A percentile compares a stretch with the other conserved stretches of the same genome.
Evolutionary conservation across 1,140 invertebrate genomes (phyloP).

Genomic region (Drosophila mayri): DNA sequence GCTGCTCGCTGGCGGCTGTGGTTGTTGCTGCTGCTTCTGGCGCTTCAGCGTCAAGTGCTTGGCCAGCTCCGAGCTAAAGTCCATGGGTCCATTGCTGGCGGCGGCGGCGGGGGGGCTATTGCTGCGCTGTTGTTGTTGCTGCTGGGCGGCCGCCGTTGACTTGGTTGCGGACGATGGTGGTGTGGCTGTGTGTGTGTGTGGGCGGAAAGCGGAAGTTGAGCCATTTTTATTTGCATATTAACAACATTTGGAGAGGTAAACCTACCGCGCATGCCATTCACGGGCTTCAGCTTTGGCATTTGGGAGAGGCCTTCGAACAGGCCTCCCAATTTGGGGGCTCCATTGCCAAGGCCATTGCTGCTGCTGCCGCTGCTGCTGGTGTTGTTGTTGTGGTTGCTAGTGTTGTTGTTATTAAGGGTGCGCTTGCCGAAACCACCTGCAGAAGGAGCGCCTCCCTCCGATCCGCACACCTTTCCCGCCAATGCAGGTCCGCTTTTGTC

Average conservation of each 20-base stretch:
- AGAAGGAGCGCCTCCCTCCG: conserved; percentile 24
- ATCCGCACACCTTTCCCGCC: conserved; percentile 85
- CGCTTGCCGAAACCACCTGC: conserved; percentile 65
- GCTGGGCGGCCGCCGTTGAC: conserved; percentile 12
- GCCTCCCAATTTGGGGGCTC: conserved; percentile 89
- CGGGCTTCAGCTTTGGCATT: conserved; percentile 94
- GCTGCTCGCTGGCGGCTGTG: conserved; percentile 29
- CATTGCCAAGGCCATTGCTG: conserved; percentile 84
- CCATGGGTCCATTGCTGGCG: conserved; percentile 77
- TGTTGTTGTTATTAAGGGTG: conserved; percentile 66
- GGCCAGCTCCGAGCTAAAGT: conserved; percentile 82
- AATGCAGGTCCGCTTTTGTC: conserved; percentile 94
- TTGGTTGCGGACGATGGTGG: conserved; percentile 41
- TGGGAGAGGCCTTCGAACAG: conserved; percentile 91
- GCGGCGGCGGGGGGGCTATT: conserved; percentile 62
- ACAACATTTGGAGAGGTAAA: conserved; percentile 26
- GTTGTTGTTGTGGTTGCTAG: conserved; percentile 61
- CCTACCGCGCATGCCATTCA: conserved; percentile 86
- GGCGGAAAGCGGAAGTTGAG: conserved; percentile 74
- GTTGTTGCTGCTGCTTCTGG: conserved; percentile 71
- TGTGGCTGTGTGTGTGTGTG: conserved; percentile 28
- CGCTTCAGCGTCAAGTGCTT: conserved; percentile 84
- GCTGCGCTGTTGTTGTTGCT: conserved; percentile 55
- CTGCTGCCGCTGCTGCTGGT: conserved; percentile 74
- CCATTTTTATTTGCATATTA: conserved; percentile 48